A percentile compares a stretch with the other conserved stretches of the same genome.
These are phyloP conservation scores for Lacanobia wlatinum DNA, from an alignment of 2,888 invertebrate genomes.

Conservation along the genomic window DNA sequence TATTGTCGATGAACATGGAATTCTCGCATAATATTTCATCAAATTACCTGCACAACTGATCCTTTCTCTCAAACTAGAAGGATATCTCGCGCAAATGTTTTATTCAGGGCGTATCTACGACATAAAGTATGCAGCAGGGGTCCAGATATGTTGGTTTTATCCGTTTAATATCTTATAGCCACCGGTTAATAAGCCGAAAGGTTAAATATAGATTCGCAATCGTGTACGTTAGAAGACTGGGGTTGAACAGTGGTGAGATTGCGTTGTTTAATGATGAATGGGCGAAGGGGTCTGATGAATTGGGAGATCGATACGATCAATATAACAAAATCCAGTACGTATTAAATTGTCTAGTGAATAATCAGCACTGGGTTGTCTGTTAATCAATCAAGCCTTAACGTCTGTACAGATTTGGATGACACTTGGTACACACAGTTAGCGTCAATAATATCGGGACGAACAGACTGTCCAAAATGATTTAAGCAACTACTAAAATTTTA, in stretches of 20 bases:
- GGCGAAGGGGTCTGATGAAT: too few relatives aligned
- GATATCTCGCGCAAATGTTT: slow-evolving; percentile 67
- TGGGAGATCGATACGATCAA: not conserved
- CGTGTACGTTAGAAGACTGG: slow-evolving; percentile 5
- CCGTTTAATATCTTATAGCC: slow-evolving; percentile 71
- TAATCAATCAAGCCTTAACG: too few relatives aligned
- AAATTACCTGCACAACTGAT: slow-evolving; percentile 35
- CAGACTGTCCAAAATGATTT: too few relatives aligned
- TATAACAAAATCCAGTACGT: not conserved
- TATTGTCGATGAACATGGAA: not conserved
- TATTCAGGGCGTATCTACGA: slow-evolving; percentile 70
- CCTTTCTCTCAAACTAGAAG: slow-evolving; percentile 47
- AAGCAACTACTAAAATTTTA: too few relatives aligned
- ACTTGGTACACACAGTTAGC: too few relatives aligned
- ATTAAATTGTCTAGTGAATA: not conserved
- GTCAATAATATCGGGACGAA: too few relatives aligned
- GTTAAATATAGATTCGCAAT: slow-evolving; percentile 45
- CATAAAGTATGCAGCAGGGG: slow-evolving; percentile 72
- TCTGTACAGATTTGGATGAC: too few relatives aligned
- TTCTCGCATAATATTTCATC: slow-evolving; percentile 28
- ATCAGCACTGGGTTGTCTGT: not conserved
- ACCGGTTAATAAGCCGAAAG: slow-evolving; percentile 39
- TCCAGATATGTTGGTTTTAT: slow-evolving; percentile 69
- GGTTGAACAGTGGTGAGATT: not conserved
- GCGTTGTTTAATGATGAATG: not conserved